Evolutionary conservation across 2,113 vertebrate species (phyloP), one percentile per base, ranked within the genome.

Genomic region (Nettapus auritus): DNA sequence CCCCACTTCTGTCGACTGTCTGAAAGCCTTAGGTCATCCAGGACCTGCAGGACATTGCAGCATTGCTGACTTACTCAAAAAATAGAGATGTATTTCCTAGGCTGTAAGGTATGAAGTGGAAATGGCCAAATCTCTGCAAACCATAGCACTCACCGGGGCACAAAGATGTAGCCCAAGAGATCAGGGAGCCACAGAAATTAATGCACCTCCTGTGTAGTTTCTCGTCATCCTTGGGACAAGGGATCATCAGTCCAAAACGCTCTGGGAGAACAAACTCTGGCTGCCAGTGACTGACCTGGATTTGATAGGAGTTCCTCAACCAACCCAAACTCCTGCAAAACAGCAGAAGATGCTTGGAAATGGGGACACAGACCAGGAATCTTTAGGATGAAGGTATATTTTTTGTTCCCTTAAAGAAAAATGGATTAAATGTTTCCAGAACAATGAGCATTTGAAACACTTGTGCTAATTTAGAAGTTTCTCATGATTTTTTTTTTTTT

Each of bases 361-460:
- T 15, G 11, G 8, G 5, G 9, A 9, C 9, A 3, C 20, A 70
- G 22, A 44, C 16, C 18, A 92, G 46, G 64, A 89, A 71, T 81
- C 46, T 36, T 81, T n/a, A 78, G n/a, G n/a, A 89, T 20, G 80
- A 84, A 81, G 10, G 33, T 13, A 38, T n/a, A 11, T 55, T 25
- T 5, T 50, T 26, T 48, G 31, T 78, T 83, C 38, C 29, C 18
- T 73, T 66, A 64, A 71, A 36, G 36, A 76, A 92, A 86, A 23
- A 64, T 0, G 0, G 20, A 22, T 6, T 38, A 73, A 74, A 60
- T 8, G 0, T 64, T 48, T 68, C 26, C 52, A 75, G 66, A 28
- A 59, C 8, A 60, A 44, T 19, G 5, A 62, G 3, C 19, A 82
- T 25, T n/a, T 50, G 76, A 85, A 91, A 46, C 3, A 31, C 9